Percentiles rank a stretch among this genome's conserved stretches.
These are phyloP conservation scores for Alligator mississippiensis DNA, from an alignment of 2,113 vertebrate species.

Conservation along the genomic window DNA sequence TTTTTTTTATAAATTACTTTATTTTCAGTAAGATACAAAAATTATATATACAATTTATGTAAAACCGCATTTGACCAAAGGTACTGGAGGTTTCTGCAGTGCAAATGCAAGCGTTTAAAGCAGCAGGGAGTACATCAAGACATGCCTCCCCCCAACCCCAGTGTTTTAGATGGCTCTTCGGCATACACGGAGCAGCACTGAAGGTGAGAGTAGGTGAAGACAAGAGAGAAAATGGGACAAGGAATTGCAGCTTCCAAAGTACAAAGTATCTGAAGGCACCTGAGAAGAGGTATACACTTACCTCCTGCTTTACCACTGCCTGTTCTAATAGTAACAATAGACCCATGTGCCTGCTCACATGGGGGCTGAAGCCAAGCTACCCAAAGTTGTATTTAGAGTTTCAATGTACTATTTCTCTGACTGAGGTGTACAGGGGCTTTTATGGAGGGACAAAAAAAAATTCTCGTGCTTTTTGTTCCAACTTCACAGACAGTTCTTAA, in stretches of 20 bases:
- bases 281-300: background rate
- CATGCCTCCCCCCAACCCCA: background rate
- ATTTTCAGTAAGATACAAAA: slow-evolving; percentile 78
- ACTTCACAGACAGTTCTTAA: background rate
- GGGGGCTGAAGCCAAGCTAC: background rate
- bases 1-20: slow-evolving; percentile 77
- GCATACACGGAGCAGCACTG: background rate
- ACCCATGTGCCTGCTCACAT: background rate
- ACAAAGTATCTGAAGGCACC: background rate
- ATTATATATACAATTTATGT: slow-evolving; percentile 75
- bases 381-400: background rate
- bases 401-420: background rate
- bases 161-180: background rate
- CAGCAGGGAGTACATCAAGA: background rate
- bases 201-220: background rate
- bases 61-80: slow-evolving; percentile 48
- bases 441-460: background rate
- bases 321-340: background rate
- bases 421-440: background rate
- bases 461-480: background rate
- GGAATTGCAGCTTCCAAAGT: background rate
- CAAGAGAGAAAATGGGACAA: background rate
- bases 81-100: background rate
- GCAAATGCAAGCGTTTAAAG: background rate
- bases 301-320: background rate